These are phyloP conservation scores for Heliconius hewitsoni DNA, from an alignment of 1,140 invertebrate genomes.

Conservation along the genomic window DNA sequence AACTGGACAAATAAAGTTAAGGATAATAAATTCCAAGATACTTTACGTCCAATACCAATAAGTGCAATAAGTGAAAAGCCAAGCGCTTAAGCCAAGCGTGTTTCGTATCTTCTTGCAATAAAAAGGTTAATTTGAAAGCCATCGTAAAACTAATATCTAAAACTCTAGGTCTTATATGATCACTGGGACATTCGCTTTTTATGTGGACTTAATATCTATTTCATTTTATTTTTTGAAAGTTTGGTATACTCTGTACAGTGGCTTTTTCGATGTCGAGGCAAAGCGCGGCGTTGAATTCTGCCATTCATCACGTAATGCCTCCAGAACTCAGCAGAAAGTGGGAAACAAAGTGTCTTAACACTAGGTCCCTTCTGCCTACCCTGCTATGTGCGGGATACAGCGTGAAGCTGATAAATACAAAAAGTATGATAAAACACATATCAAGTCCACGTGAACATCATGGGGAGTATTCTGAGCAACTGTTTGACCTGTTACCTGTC, in stretches of 20 bases:
- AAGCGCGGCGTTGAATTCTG: too few species aligned
- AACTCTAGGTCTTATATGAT: constrained; percentile 6
- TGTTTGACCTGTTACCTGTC: too few species aligned
- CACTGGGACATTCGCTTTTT: neutral
- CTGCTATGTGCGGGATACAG: too few species aligned
- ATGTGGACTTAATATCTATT: neutral
- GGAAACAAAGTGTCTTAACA: too few species aligned
- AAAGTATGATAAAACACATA: too few species aligned
- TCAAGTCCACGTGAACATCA: too few species aligned
- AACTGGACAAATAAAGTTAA: neutral
- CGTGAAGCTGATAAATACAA: too few species aligned
- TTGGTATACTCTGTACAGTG: neutral
- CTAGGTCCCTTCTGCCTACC: too few species aligned
- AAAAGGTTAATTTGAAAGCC: constrained; percentile 36
- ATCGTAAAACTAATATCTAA: constrained; percentile 37
- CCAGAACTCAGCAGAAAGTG: too few species aligned
- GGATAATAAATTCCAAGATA: neutral
- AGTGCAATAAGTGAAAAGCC: neutral
- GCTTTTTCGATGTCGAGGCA: neutral
- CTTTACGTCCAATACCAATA: neutral
- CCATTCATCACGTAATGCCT: too few species aligned
- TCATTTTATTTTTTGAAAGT: neutral
- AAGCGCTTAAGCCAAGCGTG: neutral
- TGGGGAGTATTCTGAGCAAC: too few species aligned
- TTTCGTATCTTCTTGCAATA: constrained; percentile 23